Evolutionary conservation across 2,797 vertebrate species (phyloP), one percentile per base, ranked within the genome.

Genomic region (Oophaga sylvatica): DNA sequence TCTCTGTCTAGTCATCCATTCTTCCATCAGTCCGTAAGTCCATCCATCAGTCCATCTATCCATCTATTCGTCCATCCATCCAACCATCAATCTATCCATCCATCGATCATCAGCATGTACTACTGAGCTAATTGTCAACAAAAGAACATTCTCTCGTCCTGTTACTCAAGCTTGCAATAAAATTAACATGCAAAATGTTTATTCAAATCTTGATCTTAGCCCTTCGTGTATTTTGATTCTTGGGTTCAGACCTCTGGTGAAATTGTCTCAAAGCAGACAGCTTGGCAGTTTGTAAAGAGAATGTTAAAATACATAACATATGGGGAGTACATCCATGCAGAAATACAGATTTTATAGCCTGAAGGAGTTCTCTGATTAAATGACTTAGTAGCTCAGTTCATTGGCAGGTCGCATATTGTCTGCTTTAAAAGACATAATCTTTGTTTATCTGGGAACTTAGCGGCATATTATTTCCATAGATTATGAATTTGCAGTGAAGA

Each of bases 281-380:
- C 71, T 87, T 84, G 26, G 45, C 22, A 35, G 35, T 71, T 84
- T 87, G 65, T 57, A 87, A 83, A 71, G 26, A 59, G 62, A 87
- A 87, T 48, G 31, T 17, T 84, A 65, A 87, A 87, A 87, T 80
- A 71, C 31, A 84, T 26, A 87, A 84, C 87, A 84, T 83, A 84
- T 87, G 87, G 75, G 75, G 56, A 79, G 63, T 10, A 84, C 81
- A 79, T 83, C 86, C 71, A 87, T 83, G 65, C 57, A 78, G 68
- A 83, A 83, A 60, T 78, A 83, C 86, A 87, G 63, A 78, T 83
- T 78, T 83, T 29, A 70, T 83, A 26, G 71, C 86, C 81, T 78
- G 2, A n/a, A 83, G 86, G 62, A 62, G 31, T 70, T 71, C 71
- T 83, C 71, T 87, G 86, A 78, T 83, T 63, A 83, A 79, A 87